These are phyloP conservation scores for Pseudotriccus pelzelni DNA, from an alignment of 2,797 vertebrate species.

Conservation along the genomic window DNA sequence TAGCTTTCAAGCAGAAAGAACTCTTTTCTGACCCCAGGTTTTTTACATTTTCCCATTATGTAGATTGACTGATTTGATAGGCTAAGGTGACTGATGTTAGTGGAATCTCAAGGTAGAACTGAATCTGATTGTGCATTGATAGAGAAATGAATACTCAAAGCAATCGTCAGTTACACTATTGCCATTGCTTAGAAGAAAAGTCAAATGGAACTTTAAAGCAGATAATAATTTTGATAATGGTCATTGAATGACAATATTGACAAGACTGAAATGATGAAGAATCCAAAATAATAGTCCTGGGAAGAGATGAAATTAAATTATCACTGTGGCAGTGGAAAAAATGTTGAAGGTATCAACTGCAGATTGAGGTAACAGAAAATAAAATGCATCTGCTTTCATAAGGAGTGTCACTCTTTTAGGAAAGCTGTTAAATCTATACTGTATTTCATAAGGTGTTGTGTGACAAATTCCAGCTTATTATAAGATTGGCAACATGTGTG, in stretches of 20 bases:
- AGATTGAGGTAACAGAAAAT: neutral
- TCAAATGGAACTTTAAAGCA: constrained; percentile 47
- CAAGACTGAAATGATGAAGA: constrained; percentile 14
- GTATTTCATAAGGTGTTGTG: neutral
- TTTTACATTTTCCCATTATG: constrained; percentile 63
- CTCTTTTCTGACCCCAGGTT: constrained; percentile 6
- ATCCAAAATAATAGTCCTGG: neutral
- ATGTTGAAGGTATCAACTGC: neutral
- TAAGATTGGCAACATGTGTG: neutral
- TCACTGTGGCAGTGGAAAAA: neutral
- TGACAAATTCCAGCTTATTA: neutral
- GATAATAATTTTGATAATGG: constrained; percentile 53
- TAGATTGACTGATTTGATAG: constrained; percentile 66
- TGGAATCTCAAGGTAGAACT: constrained; percentile 37
- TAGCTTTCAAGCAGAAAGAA: constrained; percentile 40
- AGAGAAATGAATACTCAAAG: constrained; percentile 64
- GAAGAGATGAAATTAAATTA: constrained; percentile 13
- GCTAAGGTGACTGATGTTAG: constrained; percentile 57
- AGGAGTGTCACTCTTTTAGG: neutral
- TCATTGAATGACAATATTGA: constrained; percentile 22
- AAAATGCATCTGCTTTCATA: neutral
- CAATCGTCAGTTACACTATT: constrained; percentile 43
- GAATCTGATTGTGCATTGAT: constrained; percentile 55
- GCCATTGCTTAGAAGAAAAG: constrained; percentile 31
- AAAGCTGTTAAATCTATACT: neutral